Conservation (phyloP, 2,888 invertebrate species). For the Yponomeuta evonymella region DNA sequence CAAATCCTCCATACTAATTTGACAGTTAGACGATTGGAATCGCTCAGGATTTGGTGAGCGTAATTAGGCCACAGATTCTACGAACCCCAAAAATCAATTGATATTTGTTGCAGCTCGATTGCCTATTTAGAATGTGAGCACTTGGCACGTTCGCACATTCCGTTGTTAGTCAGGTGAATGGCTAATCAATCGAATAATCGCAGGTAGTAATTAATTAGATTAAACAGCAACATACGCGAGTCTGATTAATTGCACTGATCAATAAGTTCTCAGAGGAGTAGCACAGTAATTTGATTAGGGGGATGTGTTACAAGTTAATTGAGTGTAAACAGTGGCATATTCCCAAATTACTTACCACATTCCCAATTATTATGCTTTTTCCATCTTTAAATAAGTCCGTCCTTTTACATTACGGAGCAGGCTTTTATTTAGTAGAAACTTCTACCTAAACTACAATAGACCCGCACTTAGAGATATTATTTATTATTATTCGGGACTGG, state of each 20-base stretch:
- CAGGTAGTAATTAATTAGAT: conserved; percentile 35
- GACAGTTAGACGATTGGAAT: no score
- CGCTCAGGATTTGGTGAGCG: no score
- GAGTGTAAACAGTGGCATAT: not conserved
- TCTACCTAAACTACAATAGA: no score
- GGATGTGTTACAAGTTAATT: not conserved
- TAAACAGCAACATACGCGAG: conserved; percentile 30
- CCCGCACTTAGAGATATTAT: no score
- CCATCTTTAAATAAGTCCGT: no score
- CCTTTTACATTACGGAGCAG: no score
- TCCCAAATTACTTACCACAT: no score
- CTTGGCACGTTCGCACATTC: not conserved
- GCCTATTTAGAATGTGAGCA: not conserved
- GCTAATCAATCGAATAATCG: conserved; percentile 39
- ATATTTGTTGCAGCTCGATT: not conserved
- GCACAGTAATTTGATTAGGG: not conserved
- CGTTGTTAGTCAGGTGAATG: not conserved
- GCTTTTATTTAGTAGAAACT: no score
- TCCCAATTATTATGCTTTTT: no score
- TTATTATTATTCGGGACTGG: no score
- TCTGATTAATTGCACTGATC: conserved; percentile 30
- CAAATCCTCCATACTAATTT: no score
- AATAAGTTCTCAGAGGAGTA: conserved; percentile 17
- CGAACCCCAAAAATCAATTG: not conserved
- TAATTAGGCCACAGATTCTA: no score